Evolutionary conservation across 2,888 invertebrate genomes (phyloP), one percentile per base, ranked within the genome.

Genomic region (Plebejus melissa): DNA sequence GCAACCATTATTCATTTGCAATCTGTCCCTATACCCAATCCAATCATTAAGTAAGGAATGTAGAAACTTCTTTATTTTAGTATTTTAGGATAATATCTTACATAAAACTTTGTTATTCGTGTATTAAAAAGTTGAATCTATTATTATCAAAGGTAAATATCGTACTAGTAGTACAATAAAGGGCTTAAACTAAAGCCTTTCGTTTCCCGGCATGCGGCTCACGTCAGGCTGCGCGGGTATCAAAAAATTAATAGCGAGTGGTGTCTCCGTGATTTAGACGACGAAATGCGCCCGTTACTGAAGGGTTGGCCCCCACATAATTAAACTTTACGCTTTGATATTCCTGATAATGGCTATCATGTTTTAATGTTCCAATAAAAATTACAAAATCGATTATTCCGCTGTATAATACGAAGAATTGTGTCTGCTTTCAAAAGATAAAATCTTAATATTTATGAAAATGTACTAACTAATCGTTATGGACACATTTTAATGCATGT

Each of bases 211-310:
- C 46, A 72, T 72, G 16, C 54, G 9, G 7, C 9, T 70, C 75
- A 75, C 75, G 75, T 75, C 41, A 75, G 22, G 69, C 57, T 28
- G 69, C 50, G 83, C 82, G 78, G 70, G 81, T 79, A 81, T 82
- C 80, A 84, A 90, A 90, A 90, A 90, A 90, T 89, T 91, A 91
- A 90, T 91, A 88, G 88, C 89, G 87, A 90, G 85, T 89, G 90
- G 87, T 87, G 86, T 86, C 84, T 83, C 81, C 83, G 88, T 88
- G 89, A 90, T 90, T 90, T 87, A 88, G 88, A 87, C 85, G 85
- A 85, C 86, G 85, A 89, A 88, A 90, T 89, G 90, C 86, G 88
- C 90, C 89, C 91, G 90, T 90, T 90, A 91, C 88, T 88, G 86
- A 82, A 88, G 89, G 90, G 90, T 84, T 83, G 84, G 82, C 84